Conservation (phyloP, 2,888 invertebrate species). For the Kuschelorhynchus macadamiae region DNA sequence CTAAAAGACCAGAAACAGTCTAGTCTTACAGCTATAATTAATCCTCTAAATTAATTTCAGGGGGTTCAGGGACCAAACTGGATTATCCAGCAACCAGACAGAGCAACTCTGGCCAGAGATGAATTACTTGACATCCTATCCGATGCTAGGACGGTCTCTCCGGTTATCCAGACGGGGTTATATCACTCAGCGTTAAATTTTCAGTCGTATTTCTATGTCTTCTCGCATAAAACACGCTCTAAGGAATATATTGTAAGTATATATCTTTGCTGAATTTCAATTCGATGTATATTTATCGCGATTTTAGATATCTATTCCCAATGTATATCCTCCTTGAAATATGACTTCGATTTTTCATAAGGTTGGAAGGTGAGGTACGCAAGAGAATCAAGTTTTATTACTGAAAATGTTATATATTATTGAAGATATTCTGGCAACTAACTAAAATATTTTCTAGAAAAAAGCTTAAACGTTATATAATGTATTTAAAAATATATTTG, state of each 20-base stretch:
- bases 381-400: no score
- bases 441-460: no score
- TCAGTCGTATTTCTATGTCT: constrained; percentile 90
- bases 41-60: constrained; percentile 50
- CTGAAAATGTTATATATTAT: no score
- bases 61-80: constrained; percentile 52
- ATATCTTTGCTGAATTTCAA: not conserved
- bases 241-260: constrained; percentile 84
- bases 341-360: not conserved
- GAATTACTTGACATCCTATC: constrained; percentile 89
- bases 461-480: no score
- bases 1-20: constrained; percentile 14
- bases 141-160: constrained; percentile 89
- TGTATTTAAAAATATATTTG: no score
- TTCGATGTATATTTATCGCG: not conserved
- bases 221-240: constrained; percentile 86
- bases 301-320: no score
- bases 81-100: constrained; percentile 57
- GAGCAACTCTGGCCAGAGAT: constrained; percentile 71
- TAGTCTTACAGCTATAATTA: constrained; percentile 34
- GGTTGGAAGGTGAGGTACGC: no score
- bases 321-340: no score
- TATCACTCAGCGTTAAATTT: constrained; percentile 83
- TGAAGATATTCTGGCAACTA: not conserved
- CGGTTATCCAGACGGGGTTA: constrained; percentile 82